Percentiles rank a stretch among this genome's conserved stretches.
These are phyloP conservation scores for Ectropis grisescens DNA, from an alignment of 1,140 invertebrate genomes.

Conservation along the genomic window DNA sequence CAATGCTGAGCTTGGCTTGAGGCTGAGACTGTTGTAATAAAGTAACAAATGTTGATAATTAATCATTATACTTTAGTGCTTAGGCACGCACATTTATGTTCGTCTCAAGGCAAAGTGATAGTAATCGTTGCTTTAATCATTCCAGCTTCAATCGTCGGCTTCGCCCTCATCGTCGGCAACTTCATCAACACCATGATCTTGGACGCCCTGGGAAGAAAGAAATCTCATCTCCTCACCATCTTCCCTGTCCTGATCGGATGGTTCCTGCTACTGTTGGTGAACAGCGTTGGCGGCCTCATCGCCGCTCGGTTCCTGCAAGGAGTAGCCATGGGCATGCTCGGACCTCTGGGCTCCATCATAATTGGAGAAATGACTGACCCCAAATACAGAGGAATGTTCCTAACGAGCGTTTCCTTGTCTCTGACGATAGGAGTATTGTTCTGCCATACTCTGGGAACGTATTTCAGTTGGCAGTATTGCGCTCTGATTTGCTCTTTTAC, in stretches of 20 bases:
- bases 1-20: too few relatives aligned
- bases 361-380: constrained; percentile 64
- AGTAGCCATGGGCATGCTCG: constrained; percentile 54
- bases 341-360: constrained; percentile 51
- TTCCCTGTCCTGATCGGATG: constrained; percentile 40
- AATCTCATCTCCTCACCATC: constrained; percentile 39
- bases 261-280: constrained; percentile 38
- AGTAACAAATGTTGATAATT: too few relatives aligned
- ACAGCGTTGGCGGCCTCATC: constrained; percentile 42
- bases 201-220: constrained; percentile 41
- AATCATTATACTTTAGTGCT: too few relatives aligned
- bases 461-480: constrained; percentile 48
- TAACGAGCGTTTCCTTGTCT: constrained; percentile 50
- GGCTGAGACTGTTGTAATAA: too few relatives aligned
- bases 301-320: constrained; percentile 46
- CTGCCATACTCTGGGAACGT: constrained; percentile 35
- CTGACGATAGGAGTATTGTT: constrained; percentile 49
- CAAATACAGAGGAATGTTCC: constrained; percentile 42
- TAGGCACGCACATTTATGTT: too few relatives aligned
- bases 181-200: constrained; percentile 47
- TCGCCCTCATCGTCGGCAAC: constrained; percentile 50
- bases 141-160: constrained; percentile 55
- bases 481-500: constrained; percentile 48
- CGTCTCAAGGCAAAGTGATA: too few relatives aligned
- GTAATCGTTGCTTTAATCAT: constrained; percentile 17